These are phyloP conservation scores for Cryptophagus acutangulus DNA, from an alignment of 2,888 invertebrate species.

Conservation along the genomic window DNA sequence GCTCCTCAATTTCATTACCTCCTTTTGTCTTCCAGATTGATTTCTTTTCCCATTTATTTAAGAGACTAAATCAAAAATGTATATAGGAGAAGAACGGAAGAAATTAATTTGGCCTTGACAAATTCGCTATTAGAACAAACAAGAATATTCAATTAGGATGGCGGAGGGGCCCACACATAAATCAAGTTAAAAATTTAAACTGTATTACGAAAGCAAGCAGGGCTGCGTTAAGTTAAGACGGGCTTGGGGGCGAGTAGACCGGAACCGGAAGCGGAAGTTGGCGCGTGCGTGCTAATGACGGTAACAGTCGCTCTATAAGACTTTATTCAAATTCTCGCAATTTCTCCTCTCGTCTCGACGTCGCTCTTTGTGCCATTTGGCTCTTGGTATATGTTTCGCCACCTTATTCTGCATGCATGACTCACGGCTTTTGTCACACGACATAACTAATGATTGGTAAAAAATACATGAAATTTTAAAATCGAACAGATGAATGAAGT, in stretches of 20 bases:
- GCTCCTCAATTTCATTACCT: slow-evolving; percentile 37
- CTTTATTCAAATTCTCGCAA: slow-evolving; percentile 10
- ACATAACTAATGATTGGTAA: slow-evolving; percentile 21
- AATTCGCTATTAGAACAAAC: slow-evolving; percentile 37
- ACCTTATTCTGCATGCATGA: slow-evolving; percentile 12
- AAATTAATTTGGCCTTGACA: slow-evolving; percentile 30
- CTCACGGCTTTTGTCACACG: slow-evolving; percentile 24
- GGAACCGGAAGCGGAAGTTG: slow-evolving; percentile 46
- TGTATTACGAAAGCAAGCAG: slow-evolving; percentile 32
- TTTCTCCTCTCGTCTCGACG: slow-evolving; percentile 5
- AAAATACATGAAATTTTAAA: no score
- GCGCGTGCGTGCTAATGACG: slow-evolving; percentile 49
- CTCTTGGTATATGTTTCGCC: no score
- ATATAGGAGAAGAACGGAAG: no score
- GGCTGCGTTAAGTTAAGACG: slow-evolving; percentile 32
- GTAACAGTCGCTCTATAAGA: slow-evolving; percentile 6
- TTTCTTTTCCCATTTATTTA: no score
- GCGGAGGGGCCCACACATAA: slow-evolving; percentile 37
- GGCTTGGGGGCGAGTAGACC: slow-evolving; percentile 33
- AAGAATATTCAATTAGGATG: slow-evolving; percentile 42
- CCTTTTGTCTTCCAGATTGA: slow-evolving; percentile 35
- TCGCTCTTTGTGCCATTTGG: no score
- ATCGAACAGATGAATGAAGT: no score
- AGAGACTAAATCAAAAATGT: no score
- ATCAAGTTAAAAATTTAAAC: slow-evolving; percentile 44